phyloP scores from a whole-genome alignment of 1,140 invertebrate species.

The Antheraea pernyi region DNA sequence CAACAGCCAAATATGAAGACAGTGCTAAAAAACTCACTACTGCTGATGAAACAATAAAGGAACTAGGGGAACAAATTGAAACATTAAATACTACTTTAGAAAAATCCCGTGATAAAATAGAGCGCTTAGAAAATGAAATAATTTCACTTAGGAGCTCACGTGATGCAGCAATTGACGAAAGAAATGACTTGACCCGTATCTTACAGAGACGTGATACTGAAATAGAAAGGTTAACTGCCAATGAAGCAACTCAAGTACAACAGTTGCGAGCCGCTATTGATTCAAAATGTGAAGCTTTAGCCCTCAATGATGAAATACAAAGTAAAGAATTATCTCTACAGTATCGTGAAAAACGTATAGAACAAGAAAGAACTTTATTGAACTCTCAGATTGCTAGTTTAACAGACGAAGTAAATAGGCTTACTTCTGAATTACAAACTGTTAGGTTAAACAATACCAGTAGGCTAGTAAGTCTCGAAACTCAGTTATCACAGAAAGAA shows the following conservation, averaged over 20 bases:
- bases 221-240: slow-evolving; percentile 83
- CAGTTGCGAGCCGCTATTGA: slow-evolving; percentile 85
- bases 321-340: slow-evolving; percentile 88
- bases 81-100: slow-evolving; percentile 81
- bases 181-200: slow-evolving; percentile 84
- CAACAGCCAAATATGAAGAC: slow-evolving; percentile 82
- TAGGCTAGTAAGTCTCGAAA: slow-evolving; percentile 86
- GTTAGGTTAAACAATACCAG: slow-evolving; percentile 87
- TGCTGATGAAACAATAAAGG: slow-evolving; percentile 81
- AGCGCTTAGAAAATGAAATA: slow-evolving; percentile 62
- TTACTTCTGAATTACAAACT: slow-evolving; percentile 87
- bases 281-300: slow-evolving; percentile 91
- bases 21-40: slow-evolving; percentile 82
- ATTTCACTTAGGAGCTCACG: slow-evolving; percentile 70
- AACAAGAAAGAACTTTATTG: slow-evolving; percentile 87
- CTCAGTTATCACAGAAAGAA: slow-evolving; percentile 86
- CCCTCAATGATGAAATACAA: slow-evolving; percentile 88
- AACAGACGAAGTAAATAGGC: slow-evolving; percentile 86
- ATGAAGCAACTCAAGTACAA: slow-evolving; percentile 81
- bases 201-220: slow-evolving; percentile 85
- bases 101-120: slow-evolving; percentile 81
- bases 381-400: slow-evolving; percentile 88
- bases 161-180: slow-evolving; percentile 84
- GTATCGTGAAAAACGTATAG: slow-evolving; percentile 89
- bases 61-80: slow-evolving; percentile 82